A percentile compares a stretch with the other conserved stretches of the same genome.
These are phyloP conservation scores for Papilio xuthus DNA, from an alignment of 1,140 invertebrate genomes.

Conservation along the genomic window DNA sequence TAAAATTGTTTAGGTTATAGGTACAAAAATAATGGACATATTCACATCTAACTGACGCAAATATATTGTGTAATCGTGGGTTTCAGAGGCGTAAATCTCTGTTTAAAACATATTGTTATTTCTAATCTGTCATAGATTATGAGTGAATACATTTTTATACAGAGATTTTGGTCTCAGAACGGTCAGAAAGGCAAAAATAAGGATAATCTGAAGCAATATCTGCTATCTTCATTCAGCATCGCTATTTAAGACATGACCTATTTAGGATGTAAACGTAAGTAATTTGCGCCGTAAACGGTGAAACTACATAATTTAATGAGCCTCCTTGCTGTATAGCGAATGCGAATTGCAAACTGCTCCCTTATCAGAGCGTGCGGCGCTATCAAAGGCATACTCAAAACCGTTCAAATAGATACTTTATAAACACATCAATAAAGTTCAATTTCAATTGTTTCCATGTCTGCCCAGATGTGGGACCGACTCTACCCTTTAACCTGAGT, in stretches of 20 bases:
- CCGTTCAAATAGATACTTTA: constrained; percentile 55
- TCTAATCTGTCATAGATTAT: no score
- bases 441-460: constrained; percentile 52
- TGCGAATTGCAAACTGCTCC: constrained; percentile 44
- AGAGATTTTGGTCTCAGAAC: no score
- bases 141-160: no score
- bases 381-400: constrained; percentile 61
- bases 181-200: not conserved
- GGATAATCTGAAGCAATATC: not conserved
- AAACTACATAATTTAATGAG: constrained; percentile 56
- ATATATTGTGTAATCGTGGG: no score
- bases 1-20: not conserved
- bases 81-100: no score
- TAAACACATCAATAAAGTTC: constrained; percentile 51
- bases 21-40: no score
- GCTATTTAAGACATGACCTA: constrained; percentile 53
- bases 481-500: constrained; percentile 63
- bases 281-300: constrained; percentile 55
- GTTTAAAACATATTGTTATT: no score
- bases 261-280: constrained; percentile 56
- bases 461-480: constrained; percentile 57
- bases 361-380: constrained; percentile 64
- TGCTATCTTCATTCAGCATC: constrained; percentile 49
- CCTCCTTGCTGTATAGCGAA: constrained; percentile 48
- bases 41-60: no score